Conservation (phyloP, 2,888 invertebrate genomes). For the Dendrolimus houi region DNA sequence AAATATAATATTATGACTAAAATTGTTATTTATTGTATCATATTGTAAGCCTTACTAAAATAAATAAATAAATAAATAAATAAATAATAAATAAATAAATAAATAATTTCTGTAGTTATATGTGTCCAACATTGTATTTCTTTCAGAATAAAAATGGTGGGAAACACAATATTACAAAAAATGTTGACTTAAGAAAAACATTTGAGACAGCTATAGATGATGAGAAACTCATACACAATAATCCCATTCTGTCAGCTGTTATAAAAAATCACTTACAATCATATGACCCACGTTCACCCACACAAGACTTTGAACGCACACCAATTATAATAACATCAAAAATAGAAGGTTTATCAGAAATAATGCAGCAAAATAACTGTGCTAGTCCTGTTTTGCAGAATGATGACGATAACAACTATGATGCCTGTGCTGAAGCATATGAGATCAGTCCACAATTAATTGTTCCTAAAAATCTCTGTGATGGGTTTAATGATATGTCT, state of each 20-base stretch:
- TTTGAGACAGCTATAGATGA: slow-evolving; percentile 55
- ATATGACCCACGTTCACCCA: slow-evolving; percentile 77
- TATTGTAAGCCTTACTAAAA: no score
- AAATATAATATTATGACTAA: no score
- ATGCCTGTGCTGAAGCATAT: slow-evolving; percentile 35
- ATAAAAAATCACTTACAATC: slow-evolving; percentile 66
- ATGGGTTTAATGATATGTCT: slow-evolving; percentile 49
- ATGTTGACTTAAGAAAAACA: slow-evolving; percentile 63
- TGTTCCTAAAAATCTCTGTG: slow-evolving; percentile 56
- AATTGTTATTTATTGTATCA: no score
- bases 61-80: no score
- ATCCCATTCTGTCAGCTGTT: slow-evolving; percentile 65
- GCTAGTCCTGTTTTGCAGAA: slow-evolving; percentile 38
- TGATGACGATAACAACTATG: slow-evolving; percentile 29
- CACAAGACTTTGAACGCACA: slow-evolving; percentile 76
- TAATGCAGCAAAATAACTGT: slow-evolving; percentile 24
- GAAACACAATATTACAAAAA: slow-evolving; percentile 68
- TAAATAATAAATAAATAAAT: no score
- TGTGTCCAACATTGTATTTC: slow-evolving; percentile 1
- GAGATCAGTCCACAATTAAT: slow-evolving; percentile 40
- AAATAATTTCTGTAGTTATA: no score
- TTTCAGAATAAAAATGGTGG: slow-evolving; percentile 54
- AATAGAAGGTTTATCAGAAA: slow-evolving; percentile 25
- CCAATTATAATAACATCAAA: slow-evolving; percentile 62
- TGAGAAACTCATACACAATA: slow-evolving; percentile 57